Evolutionary conservation across 2,797 vertebrate species (phyloP).

Genomic region (Okamejei kenojei): DNA sequence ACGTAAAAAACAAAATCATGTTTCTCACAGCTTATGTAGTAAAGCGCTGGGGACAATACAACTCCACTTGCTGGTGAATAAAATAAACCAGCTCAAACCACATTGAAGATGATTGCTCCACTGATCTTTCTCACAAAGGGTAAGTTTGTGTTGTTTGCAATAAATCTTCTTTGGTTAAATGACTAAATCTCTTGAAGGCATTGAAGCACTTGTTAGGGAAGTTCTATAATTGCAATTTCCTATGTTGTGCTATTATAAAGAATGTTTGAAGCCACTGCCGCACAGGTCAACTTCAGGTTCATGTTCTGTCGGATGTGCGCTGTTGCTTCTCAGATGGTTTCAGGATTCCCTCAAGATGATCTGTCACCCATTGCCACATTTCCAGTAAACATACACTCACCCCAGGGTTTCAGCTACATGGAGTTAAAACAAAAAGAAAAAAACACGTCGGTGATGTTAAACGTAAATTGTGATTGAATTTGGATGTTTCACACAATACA

Average conservation of each 20-base stretch:
- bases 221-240: background rate
- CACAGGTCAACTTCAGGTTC: background rate
- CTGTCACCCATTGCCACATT: slow-evolving; percentile 25
- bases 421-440: slow-evolving; percentile 10
- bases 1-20: background rate
- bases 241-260: background rate
- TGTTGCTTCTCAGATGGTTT: slow-evolving; percentile 22
- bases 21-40: background rate
- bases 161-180: slow-evolving; percentile 2
- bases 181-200: background rate
- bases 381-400: slow-evolving; percentile 36
- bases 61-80: background rate
- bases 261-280: slow-evolving; percentile 1
- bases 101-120: background rate
- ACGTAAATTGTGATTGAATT: slow-evolving; percentile 5
- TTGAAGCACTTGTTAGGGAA: slow-evolving; percentile 14
- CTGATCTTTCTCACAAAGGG: background rate
- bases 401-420: slow-evolving; percentile 35
- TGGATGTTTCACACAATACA: background rate
- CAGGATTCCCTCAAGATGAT: background rate
- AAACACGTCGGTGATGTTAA: slow-evolving; percentile 31
- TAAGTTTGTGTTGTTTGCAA: background rate
- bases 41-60: background rate
- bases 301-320: background rate
- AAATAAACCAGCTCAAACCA: background rate